phyloP scores from a whole-genome alignment of 2,888 invertebrate genomes.

The Lamellibrachia satsuma region DNA sequence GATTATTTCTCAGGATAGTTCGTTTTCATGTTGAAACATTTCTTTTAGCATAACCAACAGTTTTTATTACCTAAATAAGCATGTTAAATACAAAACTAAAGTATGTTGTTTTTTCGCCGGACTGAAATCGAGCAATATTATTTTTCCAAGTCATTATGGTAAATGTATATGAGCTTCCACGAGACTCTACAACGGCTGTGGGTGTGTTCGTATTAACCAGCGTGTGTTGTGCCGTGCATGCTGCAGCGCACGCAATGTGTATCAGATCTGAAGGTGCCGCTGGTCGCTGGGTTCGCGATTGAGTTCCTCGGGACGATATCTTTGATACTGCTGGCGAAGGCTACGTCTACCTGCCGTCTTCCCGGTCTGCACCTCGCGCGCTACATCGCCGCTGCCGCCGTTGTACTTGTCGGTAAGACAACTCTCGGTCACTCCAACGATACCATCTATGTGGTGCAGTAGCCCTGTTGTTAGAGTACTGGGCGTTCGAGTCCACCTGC shows the following conservation, averaged over 20 bases:
- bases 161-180: too few relatives aligned
- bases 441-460: background rate
- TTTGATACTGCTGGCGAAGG: constrained; percentile 24
- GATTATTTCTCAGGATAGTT: too few relatives aligned
- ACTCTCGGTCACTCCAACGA: constrained; percentile 22
- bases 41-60: too few relatives aligned
- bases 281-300: constrained; percentile 30
- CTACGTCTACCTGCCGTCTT: constrained; percentile 18
- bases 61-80: too few relatives aligned
- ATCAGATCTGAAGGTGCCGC: constrained; percentile 33
- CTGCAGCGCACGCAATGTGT: constrained; percentile 21
- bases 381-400: constrained; percentile 25
- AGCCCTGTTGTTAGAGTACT: too few relatives aligned
- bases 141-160: too few relatives aligned
- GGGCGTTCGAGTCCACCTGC: too few relatives aligned
- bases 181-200: background rate
- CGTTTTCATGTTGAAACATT: too few relatives aligned
- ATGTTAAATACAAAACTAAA: too few relatives aligned
- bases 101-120: too few relatives aligned
- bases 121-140: too few relatives aligned
- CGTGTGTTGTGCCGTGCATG: background rate
- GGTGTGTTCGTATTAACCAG: background rate
- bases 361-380: background rate
- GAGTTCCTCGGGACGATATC: constrained; percentile 32
- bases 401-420: constrained; percentile 17